Conservation (phyloP, 1,140 invertebrate genomes). For the Hylaeus anthracinus region DNA sequence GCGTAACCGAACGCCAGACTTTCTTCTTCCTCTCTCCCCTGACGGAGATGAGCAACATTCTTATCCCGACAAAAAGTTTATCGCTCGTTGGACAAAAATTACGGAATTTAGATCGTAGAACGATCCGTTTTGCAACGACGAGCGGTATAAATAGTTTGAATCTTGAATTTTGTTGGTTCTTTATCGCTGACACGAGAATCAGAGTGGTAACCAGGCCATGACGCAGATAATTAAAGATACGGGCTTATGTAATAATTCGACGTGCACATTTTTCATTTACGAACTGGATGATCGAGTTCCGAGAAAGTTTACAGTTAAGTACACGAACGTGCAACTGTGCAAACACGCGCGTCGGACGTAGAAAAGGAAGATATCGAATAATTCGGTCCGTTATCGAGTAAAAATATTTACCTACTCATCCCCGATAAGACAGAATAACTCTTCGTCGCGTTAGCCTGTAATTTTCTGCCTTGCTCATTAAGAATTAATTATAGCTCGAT, state of each 20-base stretch:
- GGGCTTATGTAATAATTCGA: conserved; percentile 31
- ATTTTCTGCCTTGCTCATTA: neutral
- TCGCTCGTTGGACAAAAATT: too few relatives aligned
- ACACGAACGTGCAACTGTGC: conserved; percentile 12
- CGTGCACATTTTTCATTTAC: conserved; percentile 17
- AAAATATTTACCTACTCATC: conserved; percentile 4
- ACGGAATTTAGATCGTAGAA: too few relatives aligned
- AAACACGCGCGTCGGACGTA: neutral
- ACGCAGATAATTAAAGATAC: conserved; percentile 14
- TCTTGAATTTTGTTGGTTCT: neutral
- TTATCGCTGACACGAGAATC: neutral
- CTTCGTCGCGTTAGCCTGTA: neutral
- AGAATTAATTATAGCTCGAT: neutral
- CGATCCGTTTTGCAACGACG: too few relatives aligned
- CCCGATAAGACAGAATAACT: conserved; percentile 19
- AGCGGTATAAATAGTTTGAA: too few relatives aligned
- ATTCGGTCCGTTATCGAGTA: conserved; percentile 3
- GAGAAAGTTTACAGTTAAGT: conserved; percentile 33
- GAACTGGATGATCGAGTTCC: conserved; percentile 1
- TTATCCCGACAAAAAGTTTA: too few relatives aligned
- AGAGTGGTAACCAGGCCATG: conserved; percentile 3
- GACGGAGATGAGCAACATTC: too few relatives aligned
- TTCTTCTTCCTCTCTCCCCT: conserved; percentile 52
- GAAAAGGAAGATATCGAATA: neutral
- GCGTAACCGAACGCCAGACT: conserved; percentile 60